Conservation (phyloP, 1,140 invertebrate species). For the Triops cancriformis region DNA sequence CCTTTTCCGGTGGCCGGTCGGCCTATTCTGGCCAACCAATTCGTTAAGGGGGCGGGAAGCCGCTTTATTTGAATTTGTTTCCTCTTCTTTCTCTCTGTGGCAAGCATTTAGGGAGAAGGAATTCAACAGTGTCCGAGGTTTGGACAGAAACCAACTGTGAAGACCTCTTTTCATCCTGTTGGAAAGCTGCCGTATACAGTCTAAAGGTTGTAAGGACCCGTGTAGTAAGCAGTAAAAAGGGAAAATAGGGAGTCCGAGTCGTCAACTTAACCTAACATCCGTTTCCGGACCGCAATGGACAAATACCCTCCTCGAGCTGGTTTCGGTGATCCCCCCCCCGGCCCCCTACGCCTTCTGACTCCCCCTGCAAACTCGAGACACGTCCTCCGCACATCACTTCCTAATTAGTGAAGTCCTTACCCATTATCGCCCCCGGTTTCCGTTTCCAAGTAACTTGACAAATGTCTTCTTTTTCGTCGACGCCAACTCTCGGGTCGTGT, state of each 20-base stretch:
- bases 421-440: not conserved
- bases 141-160: not conserved
- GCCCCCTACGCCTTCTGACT: not conserved
- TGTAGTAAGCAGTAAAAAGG: not conserved
- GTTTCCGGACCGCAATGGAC: not conserved
- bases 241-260: not conserved
- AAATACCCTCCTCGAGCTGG: not conserved
- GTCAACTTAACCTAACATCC: not conserved
- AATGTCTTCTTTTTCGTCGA: not conserved
- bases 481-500: not conserved
- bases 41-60: no score
- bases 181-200: no score
- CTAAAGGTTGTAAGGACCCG: no score
- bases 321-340: not conserved
- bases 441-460: not conserved
- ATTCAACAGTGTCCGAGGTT: not conserved
- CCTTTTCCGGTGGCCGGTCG: no score
- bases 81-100: not conserved
- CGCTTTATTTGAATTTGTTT: not conserved
- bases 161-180: no score
- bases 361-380: not conserved
- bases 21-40: no score
- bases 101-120: not conserved
- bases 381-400: slow-evolving; percentile 8
- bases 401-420: slow-evolving; percentile 7